These are phyloP conservation scores for Decapterus maruadsi DNA, from an alignment of 2,797 vertebrate species.

Conservation along the genomic window DNA sequence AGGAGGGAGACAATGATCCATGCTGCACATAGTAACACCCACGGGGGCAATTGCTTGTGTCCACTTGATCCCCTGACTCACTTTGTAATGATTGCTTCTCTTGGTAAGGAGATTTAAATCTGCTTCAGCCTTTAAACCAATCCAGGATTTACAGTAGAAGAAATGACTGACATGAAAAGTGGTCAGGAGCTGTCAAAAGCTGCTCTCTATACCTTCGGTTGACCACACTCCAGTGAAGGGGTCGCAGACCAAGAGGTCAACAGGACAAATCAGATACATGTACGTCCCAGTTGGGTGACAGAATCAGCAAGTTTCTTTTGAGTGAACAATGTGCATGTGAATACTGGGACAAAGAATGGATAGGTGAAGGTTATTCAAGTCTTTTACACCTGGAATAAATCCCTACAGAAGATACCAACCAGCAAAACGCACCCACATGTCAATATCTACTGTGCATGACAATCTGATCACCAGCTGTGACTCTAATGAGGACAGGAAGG, in stretches of 20 bases:
- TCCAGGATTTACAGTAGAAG: conserved; percentile 69
- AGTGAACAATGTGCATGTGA: too few relatives aligned
- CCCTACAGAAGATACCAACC: too few relatives aligned
- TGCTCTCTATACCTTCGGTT: background rate
- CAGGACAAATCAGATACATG: background rate
- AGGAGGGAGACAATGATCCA: conserved; percentile 31
- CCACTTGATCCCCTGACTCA: conserved; percentile 73
- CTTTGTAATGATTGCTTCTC: conserved; percentile 79
- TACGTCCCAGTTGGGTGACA: background rate
- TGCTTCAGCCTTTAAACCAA: conserved; percentile 60
- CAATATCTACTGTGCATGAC: too few relatives aligned
- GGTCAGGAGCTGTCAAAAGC: conserved; percentile 17
- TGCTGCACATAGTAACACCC: conserved; percentile 45
- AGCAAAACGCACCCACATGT: too few relatives aligned
- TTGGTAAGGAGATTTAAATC: conserved; percentile 79
- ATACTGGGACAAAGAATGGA: too few relatives aligned
- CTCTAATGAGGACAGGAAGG: too few relatives aligned
- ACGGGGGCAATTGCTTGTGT: conserved; percentile 56
- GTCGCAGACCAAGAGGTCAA: background rate
- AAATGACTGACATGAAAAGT: conserved; percentile 46
- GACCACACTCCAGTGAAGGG: background rate
- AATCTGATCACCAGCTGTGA: too few relatives aligned
- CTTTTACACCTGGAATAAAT: too few relatives aligned
- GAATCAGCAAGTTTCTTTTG: background rate
- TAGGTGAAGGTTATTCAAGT: too few relatives aligned